Evolutionary conservation across 2,888 invertebrate genomes (phyloP), one percentile per base, ranked within the genome.

Genomic region (Clusia tigrina): DNA sequence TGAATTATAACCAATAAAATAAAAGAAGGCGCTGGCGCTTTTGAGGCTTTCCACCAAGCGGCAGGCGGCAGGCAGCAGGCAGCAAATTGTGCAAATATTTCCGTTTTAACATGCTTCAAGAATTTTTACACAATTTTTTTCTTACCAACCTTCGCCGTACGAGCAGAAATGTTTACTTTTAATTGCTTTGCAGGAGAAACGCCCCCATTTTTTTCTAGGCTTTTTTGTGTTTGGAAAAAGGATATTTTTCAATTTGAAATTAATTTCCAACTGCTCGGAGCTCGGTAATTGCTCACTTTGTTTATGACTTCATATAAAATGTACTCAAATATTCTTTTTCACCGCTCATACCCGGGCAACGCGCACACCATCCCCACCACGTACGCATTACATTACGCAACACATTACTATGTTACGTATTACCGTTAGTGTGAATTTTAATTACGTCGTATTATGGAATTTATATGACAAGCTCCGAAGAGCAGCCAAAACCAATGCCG

Each of bases 371-470:
- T 55, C 12, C 23, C 23, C 17, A 56, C 24, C 24, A 56, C 23
- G 24, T 53, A 52, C 53, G 42, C 55, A 69, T 65, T 70, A 67
- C 55, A 32, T 55, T 32, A 18, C 60, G 51, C 58, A 9, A 48
- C 15, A 22, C 20, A 48, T 17, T 20, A 5, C 72, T 6, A 48
- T 20, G 48, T 22, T 32, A 56, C 60, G 54, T 61, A 46, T 24
- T 66, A 69, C 69, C 71, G 72, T 74, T 70, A 69, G 67, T 69
- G 67, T 68, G 69, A 73, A 79, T 76, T 80, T 78, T 79, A 80
- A 79, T 79, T 79, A 79, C 76, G 69, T 69, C 69, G 76, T 80
- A 74, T 79, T 80, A 80, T 79, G 77, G 74, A 80, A 79, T 79
- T 79, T 80, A 79, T 80, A 79, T 79, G 79, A 78, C 77, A 78